phyloP scores from a whole-genome alignment of 2,888 invertebrate species.

The Ophion ellenae region DNA sequence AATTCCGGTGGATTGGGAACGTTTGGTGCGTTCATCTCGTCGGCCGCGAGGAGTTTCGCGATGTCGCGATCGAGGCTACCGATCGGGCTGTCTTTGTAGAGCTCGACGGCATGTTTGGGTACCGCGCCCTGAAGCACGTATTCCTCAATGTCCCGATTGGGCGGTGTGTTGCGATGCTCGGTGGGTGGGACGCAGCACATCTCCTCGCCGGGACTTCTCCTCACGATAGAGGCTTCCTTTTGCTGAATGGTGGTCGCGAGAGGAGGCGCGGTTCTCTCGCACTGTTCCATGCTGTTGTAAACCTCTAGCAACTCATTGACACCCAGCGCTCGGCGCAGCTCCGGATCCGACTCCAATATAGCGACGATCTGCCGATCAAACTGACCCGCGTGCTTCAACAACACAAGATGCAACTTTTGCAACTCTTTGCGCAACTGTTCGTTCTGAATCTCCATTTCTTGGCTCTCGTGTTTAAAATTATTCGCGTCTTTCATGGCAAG shows the following conservation, averaged over 20 bases:
- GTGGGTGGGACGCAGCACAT: constrained; percentile 58
- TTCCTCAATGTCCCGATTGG: constrained; percentile 85
- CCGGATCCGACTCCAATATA: constrained; percentile 80
- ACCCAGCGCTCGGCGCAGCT: constrained; percentile 77
- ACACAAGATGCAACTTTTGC: constrained; percentile 89
- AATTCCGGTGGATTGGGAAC: constrained; percentile 41
- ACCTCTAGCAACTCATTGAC: constrained; percentile 78
- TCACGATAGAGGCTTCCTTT: constrained; percentile 29
- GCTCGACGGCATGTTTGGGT: constrained; percentile 86
- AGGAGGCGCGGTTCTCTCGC: constrained; percentile 61
- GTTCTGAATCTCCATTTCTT: constrained; percentile 91
- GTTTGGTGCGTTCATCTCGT: constrained; percentile 58
- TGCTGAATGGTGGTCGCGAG: background rate
- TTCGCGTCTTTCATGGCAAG: constrained; percentile 90
- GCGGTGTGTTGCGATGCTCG: constrained; percentile 64
- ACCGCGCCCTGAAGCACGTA: constrained; percentile 88
- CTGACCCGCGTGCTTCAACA: constrained; percentile 89
- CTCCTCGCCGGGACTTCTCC: constrained; percentile 73
- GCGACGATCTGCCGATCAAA: constrained; percentile 85
- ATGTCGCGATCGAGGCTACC: constrained; percentile 78
- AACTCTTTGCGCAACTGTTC: constrained; percentile 91
- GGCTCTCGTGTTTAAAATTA: constrained; percentile 90
- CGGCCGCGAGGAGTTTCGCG: constrained; percentile 72
- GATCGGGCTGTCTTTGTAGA: constrained; percentile 81
- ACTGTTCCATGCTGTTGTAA: constrained; percentile 76